These are phyloP conservation scores for Oncorhynchus kisutch DNA, from an alignment of 2,113 vertebrate genomes.

Conservation along the genomic window DNA sequence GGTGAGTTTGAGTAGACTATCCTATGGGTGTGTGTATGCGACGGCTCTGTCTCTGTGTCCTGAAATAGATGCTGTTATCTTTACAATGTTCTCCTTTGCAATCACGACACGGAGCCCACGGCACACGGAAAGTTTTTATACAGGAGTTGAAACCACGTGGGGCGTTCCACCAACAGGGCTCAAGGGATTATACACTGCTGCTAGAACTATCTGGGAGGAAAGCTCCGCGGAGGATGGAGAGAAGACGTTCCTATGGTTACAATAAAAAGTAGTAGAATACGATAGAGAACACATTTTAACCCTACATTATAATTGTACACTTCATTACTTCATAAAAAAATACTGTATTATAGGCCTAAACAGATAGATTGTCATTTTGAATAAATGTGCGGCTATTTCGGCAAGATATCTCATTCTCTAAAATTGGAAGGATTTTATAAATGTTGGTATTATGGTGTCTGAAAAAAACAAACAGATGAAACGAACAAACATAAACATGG, in stretches of 20 bases:
- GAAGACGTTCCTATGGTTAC: no score
- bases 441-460: no score
- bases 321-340: neutral
- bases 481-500: no score
- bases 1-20: conserved; percentile 17
- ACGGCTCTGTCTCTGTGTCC: conserved; percentile 32
- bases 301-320: neutral
- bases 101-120: conserved; percentile 65
- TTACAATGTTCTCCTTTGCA: conserved; percentile 56
- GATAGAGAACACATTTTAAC: neutral
- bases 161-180: conserved; percentile 79
- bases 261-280: conserved; percentile 13
- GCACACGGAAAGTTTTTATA: conserved; percentile 86
- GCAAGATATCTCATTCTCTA: neutral
- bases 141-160: conserved; percentile 83
- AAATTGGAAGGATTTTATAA: neutral
- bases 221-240: no score
- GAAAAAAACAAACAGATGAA: no score
- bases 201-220: neutral
- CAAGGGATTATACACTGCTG: conserved; percentile 43
- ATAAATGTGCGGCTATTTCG: neutral
- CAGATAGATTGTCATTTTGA: neutral
- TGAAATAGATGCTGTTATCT: conserved; percentile 47
- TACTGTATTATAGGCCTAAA: neutral
- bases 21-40: conserved; percentile 16